A percentile compares a stretch with the other conserved stretches of the same genome.
Conservation (phyloP, 2,888 invertebrate species). For the Baccha elongata region DNA sequence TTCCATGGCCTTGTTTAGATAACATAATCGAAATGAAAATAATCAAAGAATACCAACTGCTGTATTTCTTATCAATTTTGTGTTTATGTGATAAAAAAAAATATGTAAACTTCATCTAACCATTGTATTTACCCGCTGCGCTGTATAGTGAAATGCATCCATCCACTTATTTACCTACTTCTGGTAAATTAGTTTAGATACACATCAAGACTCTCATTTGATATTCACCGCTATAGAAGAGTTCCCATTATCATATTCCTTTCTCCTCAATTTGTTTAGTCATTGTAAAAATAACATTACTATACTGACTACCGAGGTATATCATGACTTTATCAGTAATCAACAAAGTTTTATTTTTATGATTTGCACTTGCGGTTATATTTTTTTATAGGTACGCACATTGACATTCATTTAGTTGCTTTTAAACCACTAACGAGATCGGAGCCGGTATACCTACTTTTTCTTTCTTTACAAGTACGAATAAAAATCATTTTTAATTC, state of each 20-base stretch:
- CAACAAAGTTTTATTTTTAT: slow-evolving; percentile 15
- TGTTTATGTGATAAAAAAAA: slow-evolving; percentile 19
- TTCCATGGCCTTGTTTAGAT: background rate
- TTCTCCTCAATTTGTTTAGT: background rate
- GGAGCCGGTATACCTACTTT: slow-evolving; percentile 6
- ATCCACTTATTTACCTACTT: background rate
- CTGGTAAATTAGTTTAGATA: slow-evolving; percentile 9
- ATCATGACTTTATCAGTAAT: slow-evolving; percentile 51
- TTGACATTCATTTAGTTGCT: slow-evolving; percentile 49
- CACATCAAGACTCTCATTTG: slow-evolving; percentile 20
- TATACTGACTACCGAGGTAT: no score
- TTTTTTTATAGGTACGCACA: slow-evolving; percentile 25
- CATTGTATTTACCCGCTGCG: no score
- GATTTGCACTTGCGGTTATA: slow-evolving; percentile 16
- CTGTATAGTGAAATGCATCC: slow-evolving; percentile 15
- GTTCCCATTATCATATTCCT: background rate
- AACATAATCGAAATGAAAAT: background rate
- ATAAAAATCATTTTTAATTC: background rate
- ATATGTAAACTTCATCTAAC: no score
- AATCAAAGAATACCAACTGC: background rate
- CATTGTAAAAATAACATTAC: background rate
- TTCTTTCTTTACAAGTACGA: background rate
- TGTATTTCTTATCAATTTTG: background rate
- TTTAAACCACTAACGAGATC: slow-evolving; percentile 24
- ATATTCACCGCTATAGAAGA: slow-evolving; percentile 2